Evolutionary conservation across 2,888 invertebrate genomes (phyloP), one percentile per base, ranked within the genome.

Genomic region (Eretmocerus hayati): DNA sequence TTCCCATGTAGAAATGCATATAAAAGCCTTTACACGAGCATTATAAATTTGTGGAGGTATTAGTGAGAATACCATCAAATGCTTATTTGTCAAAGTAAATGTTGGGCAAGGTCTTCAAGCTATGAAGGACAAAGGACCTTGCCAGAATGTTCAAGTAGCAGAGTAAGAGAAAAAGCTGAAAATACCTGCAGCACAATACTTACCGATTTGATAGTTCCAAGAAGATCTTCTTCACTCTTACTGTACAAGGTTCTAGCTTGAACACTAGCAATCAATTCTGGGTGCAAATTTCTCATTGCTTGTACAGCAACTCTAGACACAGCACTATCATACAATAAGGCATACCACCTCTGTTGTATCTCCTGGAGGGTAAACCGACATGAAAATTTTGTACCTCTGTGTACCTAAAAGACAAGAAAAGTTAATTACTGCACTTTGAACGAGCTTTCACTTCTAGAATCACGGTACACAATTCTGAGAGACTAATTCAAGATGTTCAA

Each of bases 331-430:
- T 96, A 97, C 19, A 99, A 76, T 46, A 99, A 72, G 0, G 93
- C 89, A 71, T 92, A 94, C 97, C 97, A 99, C 42, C 97, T 81
- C 46, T 93, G 90, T 65, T 95, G 92, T 44, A 99, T 80, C 67
- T 99, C 96, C 63, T 88, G 86, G 20, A 93, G 75, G 0, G 93
- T 91, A 69, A 95, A 97, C 50, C 90, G 85, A 65, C 95, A 94
- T 0, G 96, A 92, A 74, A 99, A 99, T 66, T 93, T 95, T 1
- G 92, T 85, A 5, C 93, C 93, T 54, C 90, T 79, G 67, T 94
- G 90, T 0, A 99, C 83, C 81, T 84, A 16, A 2, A 47, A 21
- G 13, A 6, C 5, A 13, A 5, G 13, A 15, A 33, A 16, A 6
- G 13, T 5, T 13, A 5, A 6, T 13, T 33, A 33, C n/a, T 33